Evolutionary conservation across 2,888 invertebrate species (phyloP).

Genomic region (Scaptomyza tumidula): DNA sequence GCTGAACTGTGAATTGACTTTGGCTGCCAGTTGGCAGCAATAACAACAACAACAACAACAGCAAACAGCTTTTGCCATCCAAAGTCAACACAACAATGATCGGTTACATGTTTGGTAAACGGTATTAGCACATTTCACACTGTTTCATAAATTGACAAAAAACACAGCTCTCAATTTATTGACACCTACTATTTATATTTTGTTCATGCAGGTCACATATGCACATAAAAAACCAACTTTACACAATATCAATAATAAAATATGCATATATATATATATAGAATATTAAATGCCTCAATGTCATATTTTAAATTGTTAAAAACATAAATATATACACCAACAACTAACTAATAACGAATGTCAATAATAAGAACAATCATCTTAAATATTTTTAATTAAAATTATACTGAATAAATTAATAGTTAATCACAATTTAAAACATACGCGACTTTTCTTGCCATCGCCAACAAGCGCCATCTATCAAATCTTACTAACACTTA

Average conservation of each 20-base stretch:
- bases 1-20: constrained; percentile 74
- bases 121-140: constrained; percentile 48
- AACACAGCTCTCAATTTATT: constrained; percentile 5
- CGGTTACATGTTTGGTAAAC: constrained; percentile 56
- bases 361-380: too few species aligned
- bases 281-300: too few species aligned
- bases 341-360: too few species aligned
- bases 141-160: constrained; percentile 18
- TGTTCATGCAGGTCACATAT: too few species aligned
- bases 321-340: too few species aligned
- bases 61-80: constrained; percentile 69
- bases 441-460: neutral
- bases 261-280: too few species aligned
- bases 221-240: too few species aligned
- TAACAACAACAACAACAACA: constrained; percentile 33
- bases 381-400: too few species aligned
- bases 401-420: too few species aligned
- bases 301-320: too few species aligned
- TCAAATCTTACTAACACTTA: neutral
- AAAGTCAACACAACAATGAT: constrained; percentile 76
- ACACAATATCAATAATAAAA: too few species aligned
- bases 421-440: neutral
- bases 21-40: constrained; percentile 71
- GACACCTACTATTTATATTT: too few species aligned
- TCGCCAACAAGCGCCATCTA: constrained; percentile 20